Evolutionary conservation across 2,797 vertebrate species (phyloP).

Genomic region (Centroberyx gerrardi): DNA sequence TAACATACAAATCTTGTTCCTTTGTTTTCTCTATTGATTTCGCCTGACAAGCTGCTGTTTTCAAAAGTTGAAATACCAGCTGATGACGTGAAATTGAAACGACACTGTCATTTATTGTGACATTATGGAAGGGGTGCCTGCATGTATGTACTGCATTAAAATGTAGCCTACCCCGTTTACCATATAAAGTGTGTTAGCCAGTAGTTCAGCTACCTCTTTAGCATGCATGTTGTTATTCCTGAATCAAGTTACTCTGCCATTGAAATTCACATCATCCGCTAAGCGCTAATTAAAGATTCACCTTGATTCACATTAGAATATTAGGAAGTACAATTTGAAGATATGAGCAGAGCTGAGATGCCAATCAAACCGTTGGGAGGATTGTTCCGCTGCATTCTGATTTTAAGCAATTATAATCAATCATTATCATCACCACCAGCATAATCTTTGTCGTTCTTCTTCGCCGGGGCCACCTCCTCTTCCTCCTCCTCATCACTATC

Average conservation of each 20-base stretch:
- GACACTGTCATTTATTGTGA: not conserved
- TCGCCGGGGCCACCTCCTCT: not conserved
- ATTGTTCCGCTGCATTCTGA: conserved; percentile 14
- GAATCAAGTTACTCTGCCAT: conserved; percentile 8
- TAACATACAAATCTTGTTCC: conserved; percentile 8
- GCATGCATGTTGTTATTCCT: not conserved
- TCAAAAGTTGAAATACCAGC: not conserved
- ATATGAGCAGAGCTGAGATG: conserved; percentile 4
- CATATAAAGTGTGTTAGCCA: not conserved
- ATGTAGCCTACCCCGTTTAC: not conserved
- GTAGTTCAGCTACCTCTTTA: not conserved
- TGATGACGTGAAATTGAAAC: not conserved
- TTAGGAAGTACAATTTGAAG: conserved; percentile 8
- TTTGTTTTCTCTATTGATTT: conserved; percentile 29
- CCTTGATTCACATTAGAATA: conserved; percentile 10
- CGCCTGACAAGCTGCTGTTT: not conserved
- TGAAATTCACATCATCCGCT: conserved; percentile 35
- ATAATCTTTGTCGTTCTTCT: conserved; percentile 2
- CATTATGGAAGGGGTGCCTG: not conserved
- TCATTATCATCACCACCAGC: conserved; percentile 22
- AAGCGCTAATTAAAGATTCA: conserved; percentile 25
- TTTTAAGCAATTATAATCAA: conserved; percentile 25
- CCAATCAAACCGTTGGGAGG: not conserved
- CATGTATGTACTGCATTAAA: not conserved
- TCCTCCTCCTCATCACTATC: not conserved